Base-by-base conservation (phyloP, 2,888 invertebrate species). In the Drosophila peninsularis region DNA sequence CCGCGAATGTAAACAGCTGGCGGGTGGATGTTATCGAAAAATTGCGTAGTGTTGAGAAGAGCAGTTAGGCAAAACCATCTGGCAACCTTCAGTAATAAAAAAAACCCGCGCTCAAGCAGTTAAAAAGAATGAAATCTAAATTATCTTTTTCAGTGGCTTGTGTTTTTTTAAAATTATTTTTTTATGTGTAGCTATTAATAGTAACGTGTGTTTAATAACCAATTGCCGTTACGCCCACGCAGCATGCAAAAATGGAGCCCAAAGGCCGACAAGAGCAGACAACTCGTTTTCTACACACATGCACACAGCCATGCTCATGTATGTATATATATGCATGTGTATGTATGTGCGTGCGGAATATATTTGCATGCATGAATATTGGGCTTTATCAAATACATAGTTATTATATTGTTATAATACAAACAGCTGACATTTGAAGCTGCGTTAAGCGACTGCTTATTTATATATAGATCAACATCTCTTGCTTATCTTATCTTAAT, bases 401-500 rank as follows among this genome's bases (percentile, higher is more conserved):
- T 11, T 64, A 42, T 65, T 65, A 50, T 41, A 39, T 21, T 24
- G 24, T 37, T 24, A 62, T 54, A 62, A 47, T 58, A 58, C 61
- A 61, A 78, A 62, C 62, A 67, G 67, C 67, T 66, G 77, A 47
- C 24, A 24, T 37, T 60, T 60, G 10, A 21, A 47, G 36, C 50
- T 67, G 47, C 39, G 52, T 57, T 62, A 65, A 49, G 71, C 36
- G 53, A 45, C 21, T 41, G 44, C 50, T 47, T 52, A 60, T 45
- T 52, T 39, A 68, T 42, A 34, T 37, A n/a, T 9, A 57, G 41
- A 55, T 58, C 50, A 60, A 72, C 45, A 1, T 44, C 34, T 52
- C 24, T 27, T 27, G 57, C 77, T 67, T 64, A 64, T 72, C 62
- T 70, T 62, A 70, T 71, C 70, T 66, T 62, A 73, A 27, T 41